Evolutionary conservation across 2,888 invertebrate species (phyloP).

Genomic region (Synergus laeviventris): DNA sequence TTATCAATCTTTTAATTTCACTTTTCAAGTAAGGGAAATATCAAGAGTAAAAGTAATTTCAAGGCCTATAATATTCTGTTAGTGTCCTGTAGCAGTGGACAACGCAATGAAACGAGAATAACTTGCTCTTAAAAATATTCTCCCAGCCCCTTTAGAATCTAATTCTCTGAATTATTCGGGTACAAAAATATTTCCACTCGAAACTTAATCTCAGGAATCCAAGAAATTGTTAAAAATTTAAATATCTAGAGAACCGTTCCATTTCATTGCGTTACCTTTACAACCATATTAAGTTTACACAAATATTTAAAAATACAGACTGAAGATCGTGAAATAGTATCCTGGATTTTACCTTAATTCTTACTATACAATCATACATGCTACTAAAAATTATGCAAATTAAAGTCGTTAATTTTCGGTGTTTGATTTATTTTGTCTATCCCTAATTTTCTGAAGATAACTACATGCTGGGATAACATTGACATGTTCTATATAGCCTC

Average conservation of each 20-base stretch:
- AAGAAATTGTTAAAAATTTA: not conserved
- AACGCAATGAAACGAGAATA: slow-evolving; percentile 35
- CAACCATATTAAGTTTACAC: slow-evolving; percentile 53
- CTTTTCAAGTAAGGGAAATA: slow-evolving; percentile 53
- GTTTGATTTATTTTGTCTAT: not conserved
- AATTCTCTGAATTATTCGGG: not conserved
- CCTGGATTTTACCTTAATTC: slow-evolving; percentile 4
- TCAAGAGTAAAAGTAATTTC: slow-evolving; percentile 58
- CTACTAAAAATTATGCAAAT: slow-evolving; percentile 3
- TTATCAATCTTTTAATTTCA: slow-evolving; percentile 36
- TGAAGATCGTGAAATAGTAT: not conserved
- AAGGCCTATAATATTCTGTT: slow-evolving; percentile 53
- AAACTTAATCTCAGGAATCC: not conserved
- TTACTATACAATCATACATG: slow-evolving; percentile 28
- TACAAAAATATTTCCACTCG: not conserved
- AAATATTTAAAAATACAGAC: slow-evolving; percentile 47
- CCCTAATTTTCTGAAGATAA: slow-evolving; percentile 1
- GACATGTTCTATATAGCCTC: slow-evolving; percentile 12
- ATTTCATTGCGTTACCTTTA: slow-evolving; percentile 55
- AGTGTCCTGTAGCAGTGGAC: slow-evolving; percentile 25
- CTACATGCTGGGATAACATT: not conserved
- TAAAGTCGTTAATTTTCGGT: not conserved
- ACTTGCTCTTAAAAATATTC: not conserved
- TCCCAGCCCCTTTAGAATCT: not conserved
- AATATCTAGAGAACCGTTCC: slow-evolving; percentile 8